Base-by-base conservation (phyloP, 2,113 vertebrate species). In the Elachura formosa region DNA sequence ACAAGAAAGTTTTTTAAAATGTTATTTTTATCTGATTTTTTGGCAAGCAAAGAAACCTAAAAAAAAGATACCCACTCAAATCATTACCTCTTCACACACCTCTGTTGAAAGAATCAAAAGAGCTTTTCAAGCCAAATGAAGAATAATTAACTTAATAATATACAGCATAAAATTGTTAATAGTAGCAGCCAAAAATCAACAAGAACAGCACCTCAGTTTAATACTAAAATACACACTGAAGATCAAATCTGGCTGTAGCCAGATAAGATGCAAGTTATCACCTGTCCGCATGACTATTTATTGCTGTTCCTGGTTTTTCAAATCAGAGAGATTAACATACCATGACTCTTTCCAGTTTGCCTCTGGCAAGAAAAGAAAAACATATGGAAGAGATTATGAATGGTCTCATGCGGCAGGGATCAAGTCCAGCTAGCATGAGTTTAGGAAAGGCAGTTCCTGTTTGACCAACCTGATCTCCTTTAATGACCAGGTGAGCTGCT, bases 331-430 rank as follows among this genome's bases (percentile, higher is more conserved):
- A 82, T 55, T 58, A 85, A 87, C 29, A 55, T 28, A 83, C 22
- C 51, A 43, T 33, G 24, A 41, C 41, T 54, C 41, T 82, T 74
- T 24, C 51, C 81, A 73, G 58, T 54, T 41, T 43, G 63, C 12
- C 83, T 93, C 33, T 91, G 48, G 68, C 36, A 95, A 67, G 41
- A 46, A 94, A 90, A 36, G 38, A 87, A 41, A 97, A 76, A 31
- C 8, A 34, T 10, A 45, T 3, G 4, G 29, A 89, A 61, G 8
- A 40, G 24, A 54, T 46, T 19, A 68, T 6, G 29, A 68, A 34
- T 48, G 29, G 21, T 51, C 22, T 54, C 40, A 54, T 12, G 6
- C 0, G 0, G 46, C 54, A 82, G 25, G 31, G 14, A 61, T 82
- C 17, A 54, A 17, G 62, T 73, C 14, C 14, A 68, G 40, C 10